Base-by-base conservation (phyloP, 30 jellyfish, hydroid and myxozoan genomes). In the Mastigias papua region DNA sequence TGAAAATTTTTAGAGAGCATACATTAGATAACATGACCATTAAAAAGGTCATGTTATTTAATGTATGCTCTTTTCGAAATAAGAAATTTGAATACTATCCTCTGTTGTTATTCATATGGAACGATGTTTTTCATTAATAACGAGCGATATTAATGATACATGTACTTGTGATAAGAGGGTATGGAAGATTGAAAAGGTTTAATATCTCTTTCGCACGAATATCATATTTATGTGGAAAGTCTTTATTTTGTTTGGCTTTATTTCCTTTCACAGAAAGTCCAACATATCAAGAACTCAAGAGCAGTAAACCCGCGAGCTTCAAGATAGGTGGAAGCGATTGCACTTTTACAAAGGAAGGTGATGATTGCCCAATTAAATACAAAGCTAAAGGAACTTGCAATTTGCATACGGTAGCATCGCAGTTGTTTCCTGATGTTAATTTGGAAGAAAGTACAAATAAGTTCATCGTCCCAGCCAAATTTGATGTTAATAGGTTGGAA, bases 351-450 rank as follows among this genome's bases (percentile, higher is more conserved):
- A 31, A 32, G 32, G 49, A 23, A 32, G 51, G 73, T 1, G 35
- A 29, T 30, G 30, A 69, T 4, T 75, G 86, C 32, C 26, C 58
- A 20, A 32, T 48, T 26, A 57, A 32, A 22, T 75, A 75, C 29
- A 66, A 34, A 10, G 31, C 20, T 2, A 16, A 54, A 54, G 86
- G 86, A 27, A 48, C 73, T 42, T 75, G 86, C 69, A 51, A 30
- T 34, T 26, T 75, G 60, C 21, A 42, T 25, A 20, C 71, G 20
- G 42, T 57, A 19, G 19, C 49, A 16, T 23, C 49, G 1, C 86
- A 75, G 32, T 74, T 75, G 21, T 75, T 75, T 33, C 86, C 73
- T 23, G 86, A 20, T 25, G 32, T 75, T 21, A 57, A 75, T 61
- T 21, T 75, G 31, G 28, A n/a, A 49, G 49, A 30, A 0, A 29